These are phyloP conservation scores for Anas acuta DNA, from an alignment of 2,797 vertebrate species.

Conservation along the genomic window DNA sequence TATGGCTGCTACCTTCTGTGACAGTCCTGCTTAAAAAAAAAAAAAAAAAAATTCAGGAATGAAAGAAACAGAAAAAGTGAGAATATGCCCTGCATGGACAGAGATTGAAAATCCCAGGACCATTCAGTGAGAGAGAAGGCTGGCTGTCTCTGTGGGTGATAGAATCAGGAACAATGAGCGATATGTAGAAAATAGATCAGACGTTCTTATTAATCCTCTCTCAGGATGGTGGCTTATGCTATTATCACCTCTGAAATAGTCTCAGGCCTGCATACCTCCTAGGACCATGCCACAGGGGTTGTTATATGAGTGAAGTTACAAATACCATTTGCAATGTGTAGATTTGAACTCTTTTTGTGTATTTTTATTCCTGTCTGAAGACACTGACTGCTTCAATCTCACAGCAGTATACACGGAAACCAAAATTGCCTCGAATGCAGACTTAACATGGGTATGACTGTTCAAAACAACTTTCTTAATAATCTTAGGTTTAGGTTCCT, in stretches of 20 bases:
- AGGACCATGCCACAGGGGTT: neutral
- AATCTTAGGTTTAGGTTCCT: neutral
- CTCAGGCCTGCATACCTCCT: neutral
- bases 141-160: fast-evolving
- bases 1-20: neutral
- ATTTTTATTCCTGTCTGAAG: constrained; percentile 4
- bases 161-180: neutral
- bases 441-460: neutral
- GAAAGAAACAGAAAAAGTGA: neutral
- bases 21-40: neutral
- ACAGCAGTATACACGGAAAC: neutral
- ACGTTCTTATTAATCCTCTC: neutral
- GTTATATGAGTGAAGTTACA: neutral
- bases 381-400: neutral
- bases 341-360: neutral
- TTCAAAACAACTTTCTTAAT: neutral
- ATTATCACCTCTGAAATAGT: neutral
- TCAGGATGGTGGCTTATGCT: neutral
- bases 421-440: neutral
- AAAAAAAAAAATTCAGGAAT: neutral
- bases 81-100: neutral
- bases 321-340: neutral
- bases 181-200: neutral
- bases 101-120: neutral
- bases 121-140: neutral